Evolutionary conservation across 2,113 vertebrate species (phyloP).

Genomic region (Dasyprocta punctata): DNA sequence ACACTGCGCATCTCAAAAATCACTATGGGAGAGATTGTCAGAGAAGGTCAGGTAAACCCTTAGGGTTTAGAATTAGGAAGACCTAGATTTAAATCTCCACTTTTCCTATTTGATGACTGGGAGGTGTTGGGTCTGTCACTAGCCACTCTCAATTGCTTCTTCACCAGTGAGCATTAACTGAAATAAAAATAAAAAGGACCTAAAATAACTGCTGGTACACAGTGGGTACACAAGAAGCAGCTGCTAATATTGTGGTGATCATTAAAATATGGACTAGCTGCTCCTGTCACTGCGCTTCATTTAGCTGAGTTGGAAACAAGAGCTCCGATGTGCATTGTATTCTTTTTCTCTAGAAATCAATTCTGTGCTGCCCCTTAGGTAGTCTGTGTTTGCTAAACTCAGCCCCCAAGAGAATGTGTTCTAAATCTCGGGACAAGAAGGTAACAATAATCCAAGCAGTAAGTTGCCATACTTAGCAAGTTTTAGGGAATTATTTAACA

Average conservation of each 20-base stretch:
- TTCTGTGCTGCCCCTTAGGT: neutral
- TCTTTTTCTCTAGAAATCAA: neutral
- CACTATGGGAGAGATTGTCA: neutral
- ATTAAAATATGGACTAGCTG: neutral
- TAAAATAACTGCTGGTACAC: neutral
- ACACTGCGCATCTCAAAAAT: neutral
- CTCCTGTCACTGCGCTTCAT: neutral
- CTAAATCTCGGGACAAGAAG: slow-evolving; percentile 20
- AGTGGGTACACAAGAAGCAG: neutral
- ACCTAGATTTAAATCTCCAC: neutral
- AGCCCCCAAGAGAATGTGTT: neutral
- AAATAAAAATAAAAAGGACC: neutral
- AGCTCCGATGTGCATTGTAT: neutral
- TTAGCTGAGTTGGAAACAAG: neutral
- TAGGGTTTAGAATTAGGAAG: neutral
- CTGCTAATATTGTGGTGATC: neutral
- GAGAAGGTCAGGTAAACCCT: neutral
- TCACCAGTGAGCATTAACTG: neutral
- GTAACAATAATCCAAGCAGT: slow-evolving; percentile 16
- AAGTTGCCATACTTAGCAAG: neutral
- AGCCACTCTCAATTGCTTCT: neutral
- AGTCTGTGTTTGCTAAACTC: neutral
- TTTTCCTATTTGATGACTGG: neutral
- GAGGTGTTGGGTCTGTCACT: neutral
- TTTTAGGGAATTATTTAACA: slow-evolving; percentile 73